phyloP scores from a whole-genome alignment of 2,888 invertebrate species.

The Galeruca laticollis region DNA sequence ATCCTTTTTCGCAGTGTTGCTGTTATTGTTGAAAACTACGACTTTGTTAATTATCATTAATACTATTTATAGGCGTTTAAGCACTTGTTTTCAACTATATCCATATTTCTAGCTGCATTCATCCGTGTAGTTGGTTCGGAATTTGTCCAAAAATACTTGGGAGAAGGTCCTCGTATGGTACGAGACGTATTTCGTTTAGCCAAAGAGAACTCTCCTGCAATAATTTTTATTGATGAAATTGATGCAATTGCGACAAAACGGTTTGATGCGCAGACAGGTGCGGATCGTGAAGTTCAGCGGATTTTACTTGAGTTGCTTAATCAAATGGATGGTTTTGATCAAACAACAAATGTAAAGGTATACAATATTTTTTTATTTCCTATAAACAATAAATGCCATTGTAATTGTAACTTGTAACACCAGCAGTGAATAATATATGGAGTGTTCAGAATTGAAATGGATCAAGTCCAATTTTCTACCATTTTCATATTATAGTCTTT shows the following conservation, averaged over 20 bases:
- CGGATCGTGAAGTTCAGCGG: constrained; percentile 98
- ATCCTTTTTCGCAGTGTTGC: no score
- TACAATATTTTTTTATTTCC: constrained; percentile 21
- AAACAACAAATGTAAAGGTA: constrained; percentile 99
- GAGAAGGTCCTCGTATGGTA: constrained; percentile 99
- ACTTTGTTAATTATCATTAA: no score
- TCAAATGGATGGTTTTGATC: constrained; percentile 99
- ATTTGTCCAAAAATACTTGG: constrained; percentile 99
- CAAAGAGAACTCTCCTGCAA: constrained; percentile 99
- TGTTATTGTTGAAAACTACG: no score
- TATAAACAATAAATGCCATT: neutral
- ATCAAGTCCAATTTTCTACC: no score
- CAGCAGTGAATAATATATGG: no score
- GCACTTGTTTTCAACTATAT: neutral
- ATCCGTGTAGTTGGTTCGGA: constrained; percentile 99
- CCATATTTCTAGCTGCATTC: constrained; percentile 83
- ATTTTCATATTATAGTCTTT: no score
- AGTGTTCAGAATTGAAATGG: no score
- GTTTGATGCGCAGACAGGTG: constrained; percentile 98
- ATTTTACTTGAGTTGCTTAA: constrained; percentile 96
- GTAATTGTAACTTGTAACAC: constrained; percentile 12
- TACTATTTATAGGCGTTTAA: no score
- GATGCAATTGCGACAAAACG: constrained; percentile 99
- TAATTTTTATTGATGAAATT: constrained; percentile 99
- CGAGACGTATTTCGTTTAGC: constrained; percentile 98